Evolutionary conservation across 2,797 vertebrate genomes (phyloP), one percentile per base, ranked within the genome.

Genomic region (Pogonophryne albipinna): DNA sequence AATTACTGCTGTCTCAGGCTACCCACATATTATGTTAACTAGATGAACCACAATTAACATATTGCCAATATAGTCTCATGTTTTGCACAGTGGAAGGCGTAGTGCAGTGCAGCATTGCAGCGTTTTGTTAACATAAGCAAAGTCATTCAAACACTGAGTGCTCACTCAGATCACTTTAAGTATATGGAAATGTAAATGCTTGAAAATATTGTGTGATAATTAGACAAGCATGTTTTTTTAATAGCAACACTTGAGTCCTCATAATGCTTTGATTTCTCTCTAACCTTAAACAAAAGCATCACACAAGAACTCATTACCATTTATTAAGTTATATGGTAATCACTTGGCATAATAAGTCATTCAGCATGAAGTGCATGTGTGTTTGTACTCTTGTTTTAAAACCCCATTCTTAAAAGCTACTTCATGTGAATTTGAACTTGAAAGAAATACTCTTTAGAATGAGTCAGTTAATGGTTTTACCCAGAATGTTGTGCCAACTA

Each of bases 21-120:
- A 85, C 85, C 86, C 88, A 88, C 89, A 91, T 88, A 85, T 92
- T 91, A 90, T 92, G 85, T 85, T 89, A 91, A 91, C 79, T 77
- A 82, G 74, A 86, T 83, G 64, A 85, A 88, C 75, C 70, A 47
- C 82, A 90, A 92, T 92, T 88, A 90, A 86, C 83, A 85, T 91
- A 84, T 83, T 71, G 83, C 62, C 75, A 67, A 80, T 86, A 86
- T 72, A 76, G 68, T 76, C 20, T 17, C n/a, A 58, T 80, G 74
- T 67, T 74, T 71, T 71, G 66, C 62, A 72, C 19, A 60, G 42
- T 45, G 57, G 62, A 80, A 57, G 38, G 64, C 72, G 9, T 87
- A 84, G 58, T 80, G 80, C 79, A 83, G 51, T 83, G 81, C 82
- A 81, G 75, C 65, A 41, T 62, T 78, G 66, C 63, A 78, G 68